Base-by-base conservation (phyloP, 2,113 vertebrate species). In the Accipiter cooperii region DNA sequence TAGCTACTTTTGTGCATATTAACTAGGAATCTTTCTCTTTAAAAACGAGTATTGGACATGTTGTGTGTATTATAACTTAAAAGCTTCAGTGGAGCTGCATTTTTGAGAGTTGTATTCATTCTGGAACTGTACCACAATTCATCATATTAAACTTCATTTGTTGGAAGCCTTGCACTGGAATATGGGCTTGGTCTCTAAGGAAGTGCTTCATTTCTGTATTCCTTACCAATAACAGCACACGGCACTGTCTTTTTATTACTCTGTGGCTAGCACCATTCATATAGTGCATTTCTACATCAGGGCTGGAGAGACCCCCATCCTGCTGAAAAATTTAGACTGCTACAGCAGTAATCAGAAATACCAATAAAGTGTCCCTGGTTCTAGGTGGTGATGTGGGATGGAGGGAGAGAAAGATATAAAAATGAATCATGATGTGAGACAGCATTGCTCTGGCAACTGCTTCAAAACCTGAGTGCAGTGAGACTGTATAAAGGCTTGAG, bases 331-430 rank as follows among this genome's bases (percentile, higher is more conserved):
- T 98, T 98, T 98, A 98, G 98, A 98, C 94, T 73, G 97, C 97
- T 98, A 94, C 96, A 97, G 97, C 93, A 97, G 98, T 97, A 98
- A 98, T 98, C 98, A 98, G 97, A 98, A 98, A 98, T 98, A 98
- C 97, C 98, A 98, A 98, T 98, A 98, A 98, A 98, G 97, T 98
- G 97, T 98, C 98, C 97, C 97, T 60, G 76, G 98, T 98, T 97
- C 97, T 98, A 87, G 89, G 96, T 97, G 97, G 98, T 98, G 98
- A 98, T 98, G 96, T 98, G 98, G 97, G 97, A 97, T 98, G 96
- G 97, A 97, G 96, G 97, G 97, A 98, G 94, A 98, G 97, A 97
- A 97, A 98, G 98, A 97, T 98, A 98, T 98, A 98, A 98, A 98
- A 98, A 98, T 98, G 98, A 98, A 98, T 98, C 98, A 98, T 98